phyloP scores from a whole-genome alignment of 2,113 vertebrate species.

The Patagioenas fasciata region DNA sequence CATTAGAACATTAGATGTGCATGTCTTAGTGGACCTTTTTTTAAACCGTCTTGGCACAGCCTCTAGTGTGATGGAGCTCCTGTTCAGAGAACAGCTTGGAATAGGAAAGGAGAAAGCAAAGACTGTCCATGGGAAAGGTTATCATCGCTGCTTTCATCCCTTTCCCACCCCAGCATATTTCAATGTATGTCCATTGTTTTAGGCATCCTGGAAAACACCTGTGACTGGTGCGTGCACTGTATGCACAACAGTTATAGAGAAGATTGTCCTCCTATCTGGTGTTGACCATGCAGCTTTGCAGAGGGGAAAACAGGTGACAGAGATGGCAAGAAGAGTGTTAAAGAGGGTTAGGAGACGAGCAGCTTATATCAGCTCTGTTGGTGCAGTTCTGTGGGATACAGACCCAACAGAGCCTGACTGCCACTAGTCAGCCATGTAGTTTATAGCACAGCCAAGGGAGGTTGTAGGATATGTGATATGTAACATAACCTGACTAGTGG shows the following conservation, averaged over 20 bases:
- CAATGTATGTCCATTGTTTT: neutral
- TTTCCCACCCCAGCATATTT: neutral
- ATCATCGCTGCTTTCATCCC: fast-evolving
- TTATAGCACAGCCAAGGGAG: neutral
- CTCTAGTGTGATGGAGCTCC: fast-evolving
- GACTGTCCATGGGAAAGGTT: neutral
- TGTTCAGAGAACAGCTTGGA: neutral
- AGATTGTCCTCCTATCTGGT: neutral
- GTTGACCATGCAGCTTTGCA: fast-evolving
- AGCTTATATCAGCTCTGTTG: neutral
- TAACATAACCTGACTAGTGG: neutral
- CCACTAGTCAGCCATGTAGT: fast-evolving
- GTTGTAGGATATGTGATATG: neutral
- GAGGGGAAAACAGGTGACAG: neutral
- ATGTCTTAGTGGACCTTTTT: neutral
- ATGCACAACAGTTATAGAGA: fast-evolving
- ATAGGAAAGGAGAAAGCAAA: neutral
- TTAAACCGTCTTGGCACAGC: neutral
- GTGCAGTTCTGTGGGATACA: neutral
- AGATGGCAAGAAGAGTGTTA: neutral
- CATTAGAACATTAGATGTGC: neutral
- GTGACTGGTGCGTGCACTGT: neutral
- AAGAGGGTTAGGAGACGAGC: neutral
- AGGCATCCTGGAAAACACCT: neutral
- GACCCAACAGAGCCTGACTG: neutral